phyloP scores from a whole-genome alignment of 1,140 invertebrate genomes.

The Ips nitidus region DNA sequence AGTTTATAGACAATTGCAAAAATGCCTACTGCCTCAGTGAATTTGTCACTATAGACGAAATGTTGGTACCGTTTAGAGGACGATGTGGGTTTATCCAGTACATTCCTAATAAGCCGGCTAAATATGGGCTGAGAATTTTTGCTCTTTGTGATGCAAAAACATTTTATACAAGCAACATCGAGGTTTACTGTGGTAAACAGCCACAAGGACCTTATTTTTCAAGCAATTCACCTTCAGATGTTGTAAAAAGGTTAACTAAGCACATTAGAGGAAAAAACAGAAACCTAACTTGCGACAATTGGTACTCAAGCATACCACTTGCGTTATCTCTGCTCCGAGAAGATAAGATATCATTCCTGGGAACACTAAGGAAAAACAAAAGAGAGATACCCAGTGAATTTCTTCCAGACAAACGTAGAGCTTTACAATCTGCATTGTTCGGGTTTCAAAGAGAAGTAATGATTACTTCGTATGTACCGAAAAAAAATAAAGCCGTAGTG shows the following conservation, averaged over 20 bases:
- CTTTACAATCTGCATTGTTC: conserved; percentile 23
- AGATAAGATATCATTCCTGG: conserved; percentile 43
- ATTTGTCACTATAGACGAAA: conserved; percentile 52
- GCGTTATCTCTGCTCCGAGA: conserved; percentile 34
- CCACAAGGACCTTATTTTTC: conserved; percentile 38
- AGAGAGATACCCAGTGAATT: conserved; percentile 33
- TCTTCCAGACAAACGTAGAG: conserved; percentile 12
- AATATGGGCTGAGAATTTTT: conserved; percentile 50
- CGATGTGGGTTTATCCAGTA: conserved; percentile 52
- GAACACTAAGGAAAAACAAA: conserved; percentile 44
- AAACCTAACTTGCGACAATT: conserved; percentile 49
- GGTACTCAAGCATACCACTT: conserved; percentile 44
- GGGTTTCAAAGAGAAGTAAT: conserved; percentile 31
- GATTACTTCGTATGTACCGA: conserved; percentile 41
- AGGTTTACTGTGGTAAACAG: conserved; percentile 44
- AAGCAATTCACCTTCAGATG: conserved; percentile 33
- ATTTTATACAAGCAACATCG: conserved; percentile 43
- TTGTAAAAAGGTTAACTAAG: conserved; percentile 43
- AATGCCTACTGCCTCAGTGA: conserved; percentile 47
- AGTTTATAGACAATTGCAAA: conserved; percentile 47
- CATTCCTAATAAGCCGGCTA: conserved; percentile 46
- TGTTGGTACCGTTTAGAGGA: conserved; percentile 50
- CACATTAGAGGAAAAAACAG: conserved; percentile 43
- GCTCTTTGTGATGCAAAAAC: conserved; percentile 39
- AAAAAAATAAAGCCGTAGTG: conserved; percentile 40